A percentile compares a stretch with the other conserved stretches of the same genome.
Evolutionary conservation across 2,888 invertebrate species (phyloP).

Genomic region (Parochlus steinenii): DNA sequence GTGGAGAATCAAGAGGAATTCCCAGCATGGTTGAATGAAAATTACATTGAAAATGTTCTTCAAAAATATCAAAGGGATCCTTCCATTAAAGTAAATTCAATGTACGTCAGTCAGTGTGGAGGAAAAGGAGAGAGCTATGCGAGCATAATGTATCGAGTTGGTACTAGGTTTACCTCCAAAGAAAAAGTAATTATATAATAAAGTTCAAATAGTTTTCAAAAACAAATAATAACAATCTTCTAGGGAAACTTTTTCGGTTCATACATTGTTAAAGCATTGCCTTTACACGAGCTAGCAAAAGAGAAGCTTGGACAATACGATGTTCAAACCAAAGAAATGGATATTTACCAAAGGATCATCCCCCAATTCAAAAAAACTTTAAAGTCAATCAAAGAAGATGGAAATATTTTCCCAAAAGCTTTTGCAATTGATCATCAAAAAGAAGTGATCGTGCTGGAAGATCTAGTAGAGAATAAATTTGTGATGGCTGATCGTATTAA

Average conservation of each 20-base stretch:
- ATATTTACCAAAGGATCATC: conserved; percentile 1
- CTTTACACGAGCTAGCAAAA: conserved; percentile 2
- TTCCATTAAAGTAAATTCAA: not conserved
- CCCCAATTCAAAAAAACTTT: conserved; percentile 1
- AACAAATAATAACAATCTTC: not conserved
- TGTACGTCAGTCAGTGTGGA: conserved; percentile 2
- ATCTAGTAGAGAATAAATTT: conserved; percentile 3
- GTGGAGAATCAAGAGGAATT: no score
- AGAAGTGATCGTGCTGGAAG: conserved; percentile 3
- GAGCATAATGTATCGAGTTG: conserved; percentile 2
- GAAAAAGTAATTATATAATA: no score
- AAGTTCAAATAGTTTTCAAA: no score
- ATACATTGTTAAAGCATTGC: conserved; percentile 6
- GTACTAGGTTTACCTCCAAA: not conserved
- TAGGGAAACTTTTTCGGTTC: conserved; percentile 1
- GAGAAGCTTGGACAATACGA: conserved; percentile 8
- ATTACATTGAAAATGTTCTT: conserved; percentile 3
- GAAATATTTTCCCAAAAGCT: not conserved
- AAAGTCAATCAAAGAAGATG: not conserved
- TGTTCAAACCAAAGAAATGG: conserved; percentile 9
- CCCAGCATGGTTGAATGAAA: conserved; percentile 8
- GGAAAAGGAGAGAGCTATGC: conserved; percentile 10
- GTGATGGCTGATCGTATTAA: conserved; percentile 3
- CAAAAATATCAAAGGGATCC: not conserved
- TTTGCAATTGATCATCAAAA: conserved; percentile 2